Conservation (phyloP, 1,140 invertebrate species). For the Oreohelix idahoensis region DNA sequence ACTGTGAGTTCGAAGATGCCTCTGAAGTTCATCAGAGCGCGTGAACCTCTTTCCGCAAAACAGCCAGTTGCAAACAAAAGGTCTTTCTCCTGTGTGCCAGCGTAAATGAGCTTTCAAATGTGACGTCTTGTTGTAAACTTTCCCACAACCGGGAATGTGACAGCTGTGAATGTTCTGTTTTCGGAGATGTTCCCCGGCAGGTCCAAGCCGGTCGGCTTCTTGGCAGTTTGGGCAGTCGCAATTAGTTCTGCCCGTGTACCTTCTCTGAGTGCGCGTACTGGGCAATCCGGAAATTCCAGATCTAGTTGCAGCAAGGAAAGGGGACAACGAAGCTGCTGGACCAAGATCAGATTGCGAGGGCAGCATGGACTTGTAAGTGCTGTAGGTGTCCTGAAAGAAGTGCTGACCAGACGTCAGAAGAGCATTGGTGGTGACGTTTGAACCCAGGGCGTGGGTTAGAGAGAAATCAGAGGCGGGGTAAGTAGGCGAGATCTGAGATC, state of each 20-base stretch:
- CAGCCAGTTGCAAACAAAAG: constrained; percentile 79
- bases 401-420: constrained; percentile 90
- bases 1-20: constrained; percentile 96
- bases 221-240: constrained; percentile 97
- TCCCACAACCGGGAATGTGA: constrained; percentile 98
- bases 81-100: constrained; percentile 78
- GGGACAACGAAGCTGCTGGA: constrained; percentile 49
- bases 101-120: constrained; percentile 83
- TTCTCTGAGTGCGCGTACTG: constrained; percentile 84
- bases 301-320: constrained; percentile 56
- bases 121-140: constrained; percentile 90
- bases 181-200: constrained; percentile 85
- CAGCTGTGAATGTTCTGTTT: constrained; percentile 99
- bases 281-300: constrained; percentile 53
- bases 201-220: constrained; percentile 93
- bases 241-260: constrained; percentile 83
- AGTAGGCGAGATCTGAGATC: constrained; percentile 75
- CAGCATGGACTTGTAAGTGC: constrained; percentile 93
- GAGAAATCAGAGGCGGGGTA: constrained; percentile 88
- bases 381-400: constrained; percentile 91
- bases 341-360: constrained; percentile 65
- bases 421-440: constrained; percentile 78
- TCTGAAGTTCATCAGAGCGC: constrained; percentile 94
- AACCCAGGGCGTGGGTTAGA: constrained; percentile 84
- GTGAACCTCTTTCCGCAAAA: constrained; percentile 87